Percentiles rank a stretch among this genome's conserved stretches.
These are phyloP conservation scores for Drosophila arizonae DNA, from an alignment of 1,140 invertebrate species.

Conservation along the genomic window DNA sequence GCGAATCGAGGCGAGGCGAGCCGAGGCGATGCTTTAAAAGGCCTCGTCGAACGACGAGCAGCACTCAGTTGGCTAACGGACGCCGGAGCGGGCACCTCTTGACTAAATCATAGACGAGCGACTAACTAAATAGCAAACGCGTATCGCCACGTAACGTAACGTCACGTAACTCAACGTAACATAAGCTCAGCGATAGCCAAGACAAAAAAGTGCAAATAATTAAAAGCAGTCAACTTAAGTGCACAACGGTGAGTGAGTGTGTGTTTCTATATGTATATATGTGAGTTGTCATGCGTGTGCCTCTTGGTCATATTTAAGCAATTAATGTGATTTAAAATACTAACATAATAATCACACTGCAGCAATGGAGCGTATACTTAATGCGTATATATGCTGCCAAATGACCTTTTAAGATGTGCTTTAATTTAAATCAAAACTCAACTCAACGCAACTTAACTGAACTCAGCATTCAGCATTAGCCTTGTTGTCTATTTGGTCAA, in stretches of 20 bases:
- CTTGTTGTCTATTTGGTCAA: constrained; percentile 14
- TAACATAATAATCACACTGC: constrained; percentile 17
- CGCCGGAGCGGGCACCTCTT: constrained; percentile 48
- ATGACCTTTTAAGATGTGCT: constrained; percentile 25
- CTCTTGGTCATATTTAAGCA: constrained; percentile 51
- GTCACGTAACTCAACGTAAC: constrained; percentile 40
- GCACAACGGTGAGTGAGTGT: constrained; percentile 62
- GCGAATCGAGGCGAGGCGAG: neutral
- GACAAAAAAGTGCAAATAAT: constrained; percentile 68
- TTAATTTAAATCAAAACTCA: constrained; percentile 6
- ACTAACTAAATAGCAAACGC: constrained; percentile 12
- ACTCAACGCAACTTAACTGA: neutral
- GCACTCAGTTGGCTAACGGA: constrained; percentile 65
- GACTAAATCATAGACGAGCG: constrained; percentile 5
- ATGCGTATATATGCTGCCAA: constrained; percentile 4
- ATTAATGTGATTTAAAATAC: constrained; percentile 48
- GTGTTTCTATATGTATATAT: constrained; percentile 21
- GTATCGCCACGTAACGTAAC: constrained; percentile 40
- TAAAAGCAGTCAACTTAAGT: constrained; percentile 70
- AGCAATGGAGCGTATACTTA: constrained; percentile 38
- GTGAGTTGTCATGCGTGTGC: constrained; percentile 26
- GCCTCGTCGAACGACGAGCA: constrained; percentile 40
- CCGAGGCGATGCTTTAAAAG: constrained; percentile 64
- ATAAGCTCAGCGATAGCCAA: neutral
- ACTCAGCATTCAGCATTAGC: neutral